Base-by-base conservation (phyloP, 2,113 vertebrate genomes). In the Sinocyclocheilus anshuiensis region DNA sequence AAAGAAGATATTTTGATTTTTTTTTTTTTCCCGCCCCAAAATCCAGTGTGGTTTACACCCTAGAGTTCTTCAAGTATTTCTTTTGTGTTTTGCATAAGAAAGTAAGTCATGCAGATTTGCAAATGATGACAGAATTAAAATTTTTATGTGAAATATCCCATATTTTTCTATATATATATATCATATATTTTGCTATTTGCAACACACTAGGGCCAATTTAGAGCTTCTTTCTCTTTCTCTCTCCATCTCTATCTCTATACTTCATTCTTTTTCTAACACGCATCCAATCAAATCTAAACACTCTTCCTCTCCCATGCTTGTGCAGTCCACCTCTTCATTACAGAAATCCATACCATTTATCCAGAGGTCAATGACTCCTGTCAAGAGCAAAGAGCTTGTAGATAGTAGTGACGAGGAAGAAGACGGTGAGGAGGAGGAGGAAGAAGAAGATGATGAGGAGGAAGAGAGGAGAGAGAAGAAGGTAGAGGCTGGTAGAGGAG, bases 371-470 rank as follows among this genome's bases (percentile, higher is more conserved):
- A 57, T 87, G 81, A 76, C 87, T 88, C 89, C 77, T 50, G 79
- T 84, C 48, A 91, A 90, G 77, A 87, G 71, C 88, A 92, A 90
- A 90, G 67, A 83, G 18, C 88, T 55, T 75, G 18, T 81, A 78
- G 69, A 88, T 50, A 91, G 80, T 88, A 91, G 63, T 89, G 90
- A 93, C 39, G 93, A 94, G 18, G 91, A 94, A 0, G 91, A 92
- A 0, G 90, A 92, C 0, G 87, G 78, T 0, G 89, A 89, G 0
- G 90, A 89, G 0, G 90, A 90, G 0, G 85, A 88, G 0, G 84
- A 90, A 0, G 90, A 91, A 0, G 90, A 91, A 0, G 90, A 90
- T 0, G 90, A 92, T 0, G 87, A 91, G 0, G 88, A 89, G 0
- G 90, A 90, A 0, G 85, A 89, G 0, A 82, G 88, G 0, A 87